Evolutionary conservation across 2,888 invertebrate genomes (phyloP).

Genomic region (Hymenopus coronatus): DNA sequence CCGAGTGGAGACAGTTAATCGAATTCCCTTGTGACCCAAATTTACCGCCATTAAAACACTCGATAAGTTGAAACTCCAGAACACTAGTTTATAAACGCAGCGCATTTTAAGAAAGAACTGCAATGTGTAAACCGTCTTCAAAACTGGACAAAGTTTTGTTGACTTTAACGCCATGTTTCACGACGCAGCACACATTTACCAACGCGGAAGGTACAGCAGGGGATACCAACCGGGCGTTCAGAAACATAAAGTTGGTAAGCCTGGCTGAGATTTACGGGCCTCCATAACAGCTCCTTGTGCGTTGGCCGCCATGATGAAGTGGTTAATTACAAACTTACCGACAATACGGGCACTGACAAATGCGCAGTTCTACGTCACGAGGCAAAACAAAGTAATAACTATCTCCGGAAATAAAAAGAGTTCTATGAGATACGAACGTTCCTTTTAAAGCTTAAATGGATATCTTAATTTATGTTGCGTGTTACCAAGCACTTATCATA

Average conservation of each 20-base stretch:
- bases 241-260: background rate
- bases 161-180: background rate
- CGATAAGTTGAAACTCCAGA: too few relatives aligned
- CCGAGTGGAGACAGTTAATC: too few relatives aligned
- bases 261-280: background rate
- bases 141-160: too few relatives aligned
- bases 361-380: background rate
- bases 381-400: background rate
- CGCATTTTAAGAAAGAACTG: too few relatives aligned
- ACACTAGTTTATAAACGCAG: too few relatives aligned
- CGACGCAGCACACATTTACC: background rate
- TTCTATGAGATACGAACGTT: background rate
- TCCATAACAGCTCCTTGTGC: background rate
- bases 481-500: background rate
- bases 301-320: background rate
- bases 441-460: background rate
- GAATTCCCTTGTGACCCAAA: too few relatives aligned
- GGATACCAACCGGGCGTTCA: background rate
- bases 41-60: too few relatives aligned
- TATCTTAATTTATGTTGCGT: background rate
- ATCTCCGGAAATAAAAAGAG: background rate
- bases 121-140: too few relatives aligned
- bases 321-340: background rate
- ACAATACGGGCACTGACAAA: background rate
- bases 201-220: background rate